Evolutionary conservation across 2,113 vertebrate genomes (phyloP).

Genomic region (Perccottus glenii): DNA sequence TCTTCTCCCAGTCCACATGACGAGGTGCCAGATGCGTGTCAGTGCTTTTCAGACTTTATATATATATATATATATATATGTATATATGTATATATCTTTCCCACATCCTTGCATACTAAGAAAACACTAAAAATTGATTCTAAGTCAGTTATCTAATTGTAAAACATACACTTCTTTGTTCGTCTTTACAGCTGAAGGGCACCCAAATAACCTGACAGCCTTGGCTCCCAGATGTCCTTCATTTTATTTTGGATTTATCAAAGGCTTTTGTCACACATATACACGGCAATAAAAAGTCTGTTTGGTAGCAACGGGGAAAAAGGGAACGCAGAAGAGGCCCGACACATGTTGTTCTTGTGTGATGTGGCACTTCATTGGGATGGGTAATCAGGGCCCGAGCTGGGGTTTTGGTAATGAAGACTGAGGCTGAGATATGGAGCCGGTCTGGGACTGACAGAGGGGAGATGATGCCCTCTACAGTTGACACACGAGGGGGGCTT

Average conservation of each 20-base stretch:
- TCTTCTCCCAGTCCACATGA: slow-evolving; percentile 58
- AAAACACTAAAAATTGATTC: slow-evolving; percentile 59
- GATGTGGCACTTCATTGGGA: slow-evolving; percentile 69
- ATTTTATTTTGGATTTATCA: slow-evolving; percentile 63
- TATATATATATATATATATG: slow-evolving; percentile 2
- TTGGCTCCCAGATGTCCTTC: slow-evolving; percentile 47
- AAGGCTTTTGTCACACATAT: slow-evolving; percentile 68
- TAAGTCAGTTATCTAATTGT: slow-evolving; percentile 24
- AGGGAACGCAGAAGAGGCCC: slow-evolving; percentile 52
- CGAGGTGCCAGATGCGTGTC: slow-evolving; percentile 77
- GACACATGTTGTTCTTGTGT: slow-evolving; percentile 61
- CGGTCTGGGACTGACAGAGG: slow-evolving; percentile 51
- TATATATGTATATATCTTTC: slow-evolving; percentile 54
- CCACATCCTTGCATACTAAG: slow-evolving; percentile 47
- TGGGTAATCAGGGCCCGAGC: slow-evolving; percentile 57
- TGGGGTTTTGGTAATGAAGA: slow-evolving; percentile 39
- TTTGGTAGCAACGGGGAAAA: slow-evolving; percentile 52
- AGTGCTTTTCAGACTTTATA: slow-evolving; percentile 71
- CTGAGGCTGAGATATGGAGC: slow-evolving; percentile 34
- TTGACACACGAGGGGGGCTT: slow-evolving; percentile 53
- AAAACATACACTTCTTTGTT: slow-evolving; percentile 32
- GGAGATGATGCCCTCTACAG: slow-evolving; percentile 80
- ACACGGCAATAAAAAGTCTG: slow-evolving; percentile 61
- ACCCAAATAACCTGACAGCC: slow-evolving; percentile 63
- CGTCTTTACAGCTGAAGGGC: slow-evolving; percentile 32